Percentiles rank a stretch among this genome's conserved stretches.
phyloP scores from a whole-genome alignment of 2,797 vertebrate species.

The Manis javanica region DNA sequence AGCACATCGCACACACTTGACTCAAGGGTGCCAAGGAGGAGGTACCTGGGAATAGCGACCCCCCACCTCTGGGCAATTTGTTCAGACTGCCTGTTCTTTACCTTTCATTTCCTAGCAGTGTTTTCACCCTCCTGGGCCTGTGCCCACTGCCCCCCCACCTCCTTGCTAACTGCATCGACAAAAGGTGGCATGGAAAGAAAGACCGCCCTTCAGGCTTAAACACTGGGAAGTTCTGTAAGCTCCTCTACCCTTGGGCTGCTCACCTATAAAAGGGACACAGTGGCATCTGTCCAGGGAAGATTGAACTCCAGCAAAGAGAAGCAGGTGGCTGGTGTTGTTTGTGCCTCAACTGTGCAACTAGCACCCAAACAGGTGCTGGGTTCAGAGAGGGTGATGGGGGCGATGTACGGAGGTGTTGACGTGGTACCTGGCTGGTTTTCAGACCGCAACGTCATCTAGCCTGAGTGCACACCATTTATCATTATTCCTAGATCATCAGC shows the following conservation, averaged over 20 bases:
- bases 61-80: neutral
- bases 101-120: neutral
- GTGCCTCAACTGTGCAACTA: neutral
- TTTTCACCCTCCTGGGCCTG: neutral
- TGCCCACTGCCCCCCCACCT: fast-evolving
- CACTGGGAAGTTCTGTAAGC: neutral
- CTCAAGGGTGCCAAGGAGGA: neutral
- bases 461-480: fast-evolving
- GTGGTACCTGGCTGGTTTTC: neutral
- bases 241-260: neutral
- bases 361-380: neutral
- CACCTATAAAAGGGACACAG: neutral
- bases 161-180: neutral
- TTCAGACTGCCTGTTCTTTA: neutral
- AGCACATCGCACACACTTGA: fast-evolving
- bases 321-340: neutral
- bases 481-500: neutral
- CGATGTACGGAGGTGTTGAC: fast-evolving
- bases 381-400: neutral
- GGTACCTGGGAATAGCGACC: neutral
- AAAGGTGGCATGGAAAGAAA: neutral
- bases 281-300: neutral
- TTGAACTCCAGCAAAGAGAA: fast-evolving
- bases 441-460: neutral
- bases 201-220: neutral